Conservation (phyloP, 1,140 invertebrate species). For the Drosophila setifemur region DNA sequence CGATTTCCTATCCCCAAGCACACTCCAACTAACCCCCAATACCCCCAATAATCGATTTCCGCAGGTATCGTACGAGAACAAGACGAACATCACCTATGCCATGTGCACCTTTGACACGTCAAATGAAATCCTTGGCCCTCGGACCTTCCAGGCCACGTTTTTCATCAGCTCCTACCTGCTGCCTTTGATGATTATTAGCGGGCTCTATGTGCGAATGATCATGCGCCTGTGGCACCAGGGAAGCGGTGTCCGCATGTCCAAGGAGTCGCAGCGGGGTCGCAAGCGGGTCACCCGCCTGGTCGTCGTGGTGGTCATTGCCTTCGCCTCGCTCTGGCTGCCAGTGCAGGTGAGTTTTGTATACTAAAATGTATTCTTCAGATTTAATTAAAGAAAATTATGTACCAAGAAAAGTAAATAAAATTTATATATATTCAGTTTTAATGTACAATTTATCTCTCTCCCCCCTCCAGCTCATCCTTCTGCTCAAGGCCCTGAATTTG, state of each 20-base stretch:
- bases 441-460: neutral
- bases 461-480: constrained; percentile 88
- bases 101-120: constrained; percentile 43
- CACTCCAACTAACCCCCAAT: neutral
- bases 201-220: constrained; percentile 95
- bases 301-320: constrained; percentile 96
- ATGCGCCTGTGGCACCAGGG: constrained; percentile 92
- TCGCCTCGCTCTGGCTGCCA: constrained; percentile 97
- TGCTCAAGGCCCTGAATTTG: constrained; percentile 88
- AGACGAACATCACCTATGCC: constrained; percentile 40
- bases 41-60: neutral
- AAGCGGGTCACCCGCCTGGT: constrained; percentile 96
- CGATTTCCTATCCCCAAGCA: neutral
- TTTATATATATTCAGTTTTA: neutral
- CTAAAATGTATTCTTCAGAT: too few species aligned
- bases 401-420: too few species aligned
- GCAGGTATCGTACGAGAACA: constrained; percentile 35
- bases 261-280: constrained; percentile 89
- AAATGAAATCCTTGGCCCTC: constrained; percentile 26
- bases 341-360: constrained; percentile 93
- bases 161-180: constrained; percentile 87
- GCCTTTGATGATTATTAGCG: constrained; percentile 92
- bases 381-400: too few species aligned
- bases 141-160: constrained; percentile 69
- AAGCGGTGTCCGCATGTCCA: constrained; percentile 87